Percentiles rank a stretch among this genome's conserved stretches.
phyloP scores from a whole-genome alignment of 2,888 invertebrate species.

The Unio pictorum region DNA sequence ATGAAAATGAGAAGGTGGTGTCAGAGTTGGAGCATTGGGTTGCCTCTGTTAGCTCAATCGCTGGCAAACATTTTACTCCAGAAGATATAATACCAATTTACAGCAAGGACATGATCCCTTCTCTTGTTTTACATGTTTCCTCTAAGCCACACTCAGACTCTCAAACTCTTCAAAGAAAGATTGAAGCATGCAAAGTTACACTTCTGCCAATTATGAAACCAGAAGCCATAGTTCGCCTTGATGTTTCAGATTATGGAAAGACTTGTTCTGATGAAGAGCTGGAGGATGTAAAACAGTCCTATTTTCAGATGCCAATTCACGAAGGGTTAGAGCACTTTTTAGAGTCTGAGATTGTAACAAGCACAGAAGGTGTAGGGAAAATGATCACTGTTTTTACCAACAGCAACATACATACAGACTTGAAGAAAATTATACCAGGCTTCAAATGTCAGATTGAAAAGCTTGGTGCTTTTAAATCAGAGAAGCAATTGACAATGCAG shows the following conservation, averaged over 20 bases:
- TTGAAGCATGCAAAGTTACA: constrained; percentile 11
- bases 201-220: constrained; percentile 34
- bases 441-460: constrained; percentile 29
- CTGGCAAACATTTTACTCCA: constrained; percentile 11
- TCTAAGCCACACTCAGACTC: not conserved
- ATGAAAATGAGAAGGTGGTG: constrained; percentile 11
- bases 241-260: not conserved
- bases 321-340: constrained; percentile 27
- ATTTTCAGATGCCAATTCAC: constrained; percentile 36
- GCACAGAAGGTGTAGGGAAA: not conserved
- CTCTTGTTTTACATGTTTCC: constrained; percentile 17
- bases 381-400: constrained; percentile 36
- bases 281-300: constrained; percentile 9
- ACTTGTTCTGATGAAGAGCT: not conserved
- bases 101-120: constrained; percentile 33
- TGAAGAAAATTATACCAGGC: not conserved
- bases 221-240: constrained; percentile 33
- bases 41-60: constrained; percentile 5
- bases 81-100: constrained; percentile 34
- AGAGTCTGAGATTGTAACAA: too few relatives aligned
- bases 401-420: constrained; percentile 34
- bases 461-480: constrained; percentile 45
- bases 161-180: not conserved
- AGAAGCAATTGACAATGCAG: constrained; percentile 32
- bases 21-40: constrained; percentile 18